Base-by-base conservation (phyloP, 1,140 invertebrate genomes). In the Magallana ariakensis region DNA sequence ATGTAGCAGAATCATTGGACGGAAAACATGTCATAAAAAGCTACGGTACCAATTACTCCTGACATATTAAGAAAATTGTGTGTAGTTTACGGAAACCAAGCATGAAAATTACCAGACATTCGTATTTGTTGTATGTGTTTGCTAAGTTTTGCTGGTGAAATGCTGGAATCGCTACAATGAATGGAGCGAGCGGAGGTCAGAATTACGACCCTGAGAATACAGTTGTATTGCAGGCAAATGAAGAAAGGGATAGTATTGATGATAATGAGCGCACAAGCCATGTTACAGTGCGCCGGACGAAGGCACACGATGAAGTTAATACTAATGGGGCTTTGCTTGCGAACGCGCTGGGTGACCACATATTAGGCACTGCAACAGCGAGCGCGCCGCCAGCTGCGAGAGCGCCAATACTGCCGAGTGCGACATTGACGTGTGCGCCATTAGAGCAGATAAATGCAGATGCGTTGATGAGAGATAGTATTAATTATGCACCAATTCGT, bases 31-130 rank as follows among this genome's bases (percentile, higher is more conserved):
- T 81, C 33, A 53, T 81, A 81, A 81, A 81, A 81, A 81, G 54
- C 13, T 16, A n/a, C n/a, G n/a, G n/a, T n/a, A 55, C 33, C 33
- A 0, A 81, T 81, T 55, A 81, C 80, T 53, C 80, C 80, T 53
- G 80, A 54, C n/a, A 81, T 81, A 53, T 81, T 81, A 54, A 81
- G 33, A 46, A 81, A 54, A 1, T 16, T 81, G 46, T 80, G 80
- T n/a, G 13, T 80, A 80, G 15, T 53, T 15, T 81, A 81, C 7
- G 80, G 80, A 16, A 81, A 19, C 15, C 5, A 81, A 46, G 1
- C 33, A 16, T 54, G 80, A 11, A 81, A 55, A 53, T 55, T 81
- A 54, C 46, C 13, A 54, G 54, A 54, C 19, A 15, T 81, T 53
- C 5, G 33, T 33, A 33, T 33, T 33, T 33, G 33, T 33, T 3